A percentile compares a stretch with the other conserved stretches of the same genome.
Evolutionary conservation across 2,113 vertebrate species (phyloP).

Genomic region (Bambusicola thoracicus): DNA sequence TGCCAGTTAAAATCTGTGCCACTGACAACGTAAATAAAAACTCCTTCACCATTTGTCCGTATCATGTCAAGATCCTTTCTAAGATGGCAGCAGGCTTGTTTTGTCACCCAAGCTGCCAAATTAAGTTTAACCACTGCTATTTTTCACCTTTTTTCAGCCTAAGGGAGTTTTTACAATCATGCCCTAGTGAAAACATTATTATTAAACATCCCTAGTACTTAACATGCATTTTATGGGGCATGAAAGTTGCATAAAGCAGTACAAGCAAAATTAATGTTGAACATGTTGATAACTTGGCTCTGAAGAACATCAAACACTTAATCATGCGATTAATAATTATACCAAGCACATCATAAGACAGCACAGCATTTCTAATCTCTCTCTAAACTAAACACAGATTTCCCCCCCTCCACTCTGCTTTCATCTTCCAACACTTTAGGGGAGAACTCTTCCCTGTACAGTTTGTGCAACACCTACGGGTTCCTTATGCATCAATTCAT

Average conservation of each 20-base stretch:
- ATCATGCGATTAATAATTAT: background rate
- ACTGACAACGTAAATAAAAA: background rate
- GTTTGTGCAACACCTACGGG: rapidly evolving
- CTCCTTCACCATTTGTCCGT: background rate
- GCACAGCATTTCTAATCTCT: background rate
- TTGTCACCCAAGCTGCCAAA: background rate
- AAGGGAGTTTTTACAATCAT: background rate
- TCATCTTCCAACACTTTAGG: background rate
- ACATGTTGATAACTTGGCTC: constrained; percentile 36
- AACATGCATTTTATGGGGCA: constrained; percentile 24
- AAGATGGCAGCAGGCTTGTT: background rate
- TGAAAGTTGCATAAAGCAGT: constrained; percentile 30
- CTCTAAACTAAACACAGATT: background rate
- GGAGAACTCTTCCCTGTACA: background rate
- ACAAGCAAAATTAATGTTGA: constrained; percentile 36
- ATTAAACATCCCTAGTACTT: background rate
- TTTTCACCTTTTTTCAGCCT: background rate
- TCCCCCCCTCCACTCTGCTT: background rate
- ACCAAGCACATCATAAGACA: background rate
- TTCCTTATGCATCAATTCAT: background rate
- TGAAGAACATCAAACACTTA: constrained; percentile 49
- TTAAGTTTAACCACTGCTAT: background rate
- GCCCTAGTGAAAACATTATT: background rate
- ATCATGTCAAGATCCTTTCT: background rate
- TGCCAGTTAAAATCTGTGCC: background rate